Evolutionary conservation across 2,113 vertebrate species (phyloP), one percentile per base, ranked within the genome.

Genomic region (Thamnophis sirtalis): DNA sequence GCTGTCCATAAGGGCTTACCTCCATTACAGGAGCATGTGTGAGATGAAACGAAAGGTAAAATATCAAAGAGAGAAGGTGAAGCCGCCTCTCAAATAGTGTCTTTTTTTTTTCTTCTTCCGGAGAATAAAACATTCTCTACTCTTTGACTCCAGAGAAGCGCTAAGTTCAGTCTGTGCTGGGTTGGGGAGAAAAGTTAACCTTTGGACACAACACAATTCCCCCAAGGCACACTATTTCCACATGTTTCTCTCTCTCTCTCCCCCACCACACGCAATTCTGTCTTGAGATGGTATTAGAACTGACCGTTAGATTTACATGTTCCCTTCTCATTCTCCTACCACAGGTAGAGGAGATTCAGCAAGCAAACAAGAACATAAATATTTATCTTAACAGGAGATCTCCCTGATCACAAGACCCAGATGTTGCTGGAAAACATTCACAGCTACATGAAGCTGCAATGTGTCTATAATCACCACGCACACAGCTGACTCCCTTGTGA

Each of bases 31-130:
- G 93, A 91, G 91, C 0, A 0, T 91, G 88, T 91, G 95, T 73
- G 91, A 96, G 95, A 95, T 84, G 91, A 96, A 95, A 97, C 93
- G 95, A 96, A 96, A 93, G 96, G 94, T 93, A 96, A 95, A 96
- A 94, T 94, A 93, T 94, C 92, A 89, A 94, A 93, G 94, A 96
- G 56, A 95, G 95, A 94, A 96, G 95, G 96, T 96, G 94, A 96
- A 92, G 94, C 0, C 24, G 93, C 90, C 93, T 51, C 88, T 51
- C 92, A 93, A 91, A 93, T 48, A 85, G 87, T 92, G 93, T 96
- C 92, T 94, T 91, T 94, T 95, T 96, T 96, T 94, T 88, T 94
- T 88, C 3, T 54, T 88, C 73, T 87, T 87, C 96, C 60, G 85
- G 94, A 95, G 95, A 94, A 58, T 92, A 96, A 95, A 96, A 50